phyloP scores from a whole-genome alignment of 2,113 vertebrate species.

The Eupsittula cactorum region DNA sequence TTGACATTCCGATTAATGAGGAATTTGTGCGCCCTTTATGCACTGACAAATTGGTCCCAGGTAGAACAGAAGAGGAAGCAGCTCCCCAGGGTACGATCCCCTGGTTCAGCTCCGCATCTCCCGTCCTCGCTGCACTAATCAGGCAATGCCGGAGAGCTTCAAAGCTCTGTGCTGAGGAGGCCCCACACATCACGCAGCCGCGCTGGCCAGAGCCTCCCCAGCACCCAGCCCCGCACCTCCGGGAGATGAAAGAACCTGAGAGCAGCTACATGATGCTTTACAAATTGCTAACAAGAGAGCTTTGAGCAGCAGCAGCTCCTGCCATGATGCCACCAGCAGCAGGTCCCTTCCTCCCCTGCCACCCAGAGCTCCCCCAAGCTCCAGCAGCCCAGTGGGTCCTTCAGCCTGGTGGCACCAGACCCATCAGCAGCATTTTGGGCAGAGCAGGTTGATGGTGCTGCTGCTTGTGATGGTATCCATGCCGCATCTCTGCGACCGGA shows the following conservation, averaged over 20 bases:
- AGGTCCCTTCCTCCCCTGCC: background rate
- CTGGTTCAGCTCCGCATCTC: background rate
- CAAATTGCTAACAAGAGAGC: background rate
- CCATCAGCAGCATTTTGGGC: background rate
- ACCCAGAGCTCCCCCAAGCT: background rate
- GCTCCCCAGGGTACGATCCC: background rate
- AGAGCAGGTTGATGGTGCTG: background rate
- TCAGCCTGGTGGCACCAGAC: background rate
- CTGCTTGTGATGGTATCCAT: background rate
- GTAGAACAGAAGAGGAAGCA: background rate
- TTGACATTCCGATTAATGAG: background rate
- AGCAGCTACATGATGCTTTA: background rate
- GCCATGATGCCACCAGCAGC: background rate
- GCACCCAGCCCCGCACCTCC: background rate
- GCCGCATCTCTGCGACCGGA: background rate
- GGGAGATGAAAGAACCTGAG: background rate
- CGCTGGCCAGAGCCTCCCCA: background rate
- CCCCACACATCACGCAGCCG: background rate
- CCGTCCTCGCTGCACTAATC: background rate
- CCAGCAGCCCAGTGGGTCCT: rapidly evolving
- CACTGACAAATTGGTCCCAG: background rate
- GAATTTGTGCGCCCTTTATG: background rate
- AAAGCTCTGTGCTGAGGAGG: background rate
- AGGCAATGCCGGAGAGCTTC: background rate
- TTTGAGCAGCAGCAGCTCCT: background rate